Conservation (phyloP, 92 coral and sea anemone genomes). For the Phymanthus crucifer region DNA sequence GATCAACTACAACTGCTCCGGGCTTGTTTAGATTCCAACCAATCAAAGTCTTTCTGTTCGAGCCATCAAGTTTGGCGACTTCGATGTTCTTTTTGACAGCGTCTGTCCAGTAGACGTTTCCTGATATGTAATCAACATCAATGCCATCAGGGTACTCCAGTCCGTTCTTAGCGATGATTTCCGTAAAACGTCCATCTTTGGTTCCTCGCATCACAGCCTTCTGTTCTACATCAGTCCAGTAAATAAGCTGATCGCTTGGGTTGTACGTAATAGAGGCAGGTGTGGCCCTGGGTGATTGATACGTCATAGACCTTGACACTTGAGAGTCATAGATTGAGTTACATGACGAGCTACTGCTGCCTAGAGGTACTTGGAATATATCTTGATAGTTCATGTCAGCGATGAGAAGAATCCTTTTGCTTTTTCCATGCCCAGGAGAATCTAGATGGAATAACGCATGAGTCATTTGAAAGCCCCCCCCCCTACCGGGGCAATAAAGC, state of each 20-base stretch:
- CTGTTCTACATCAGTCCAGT: slow-evolving; percentile 33
- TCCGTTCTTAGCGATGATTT: slow-evolving; percentile 24
- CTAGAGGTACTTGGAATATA: slow-evolving; percentile 31
- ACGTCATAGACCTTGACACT: not conserved
- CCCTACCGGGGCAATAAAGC: too few species aligned
- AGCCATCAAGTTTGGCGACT: slow-evolving; percentile 33
- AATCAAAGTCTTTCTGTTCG: slow-evolving; percentile 29
- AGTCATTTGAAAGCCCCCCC: too few species aligned
- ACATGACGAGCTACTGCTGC: not conserved
- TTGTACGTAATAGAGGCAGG: slow-evolving; percentile 33
- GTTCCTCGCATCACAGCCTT: slow-evolving; percentile 34
- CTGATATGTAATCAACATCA: slow-evolving; percentile 40
- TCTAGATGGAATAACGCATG: not conserved
- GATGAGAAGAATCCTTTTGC: slow-evolving; percentile 22
- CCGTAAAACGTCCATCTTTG: slow-evolving; percentile 4
- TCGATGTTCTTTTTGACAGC: slow-evolving; percentile 24
- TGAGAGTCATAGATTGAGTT: slow-evolving; percentile 20
- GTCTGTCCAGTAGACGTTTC: slow-evolving; percentile 48
- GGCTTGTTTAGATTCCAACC: slow-evolving; percentile 43
- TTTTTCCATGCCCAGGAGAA: not conserved
- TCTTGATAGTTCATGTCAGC: slow-evolving; percentile 40
- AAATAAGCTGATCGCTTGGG: slow-evolving; percentile 34
- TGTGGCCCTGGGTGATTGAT: not conserved
- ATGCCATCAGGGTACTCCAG: slow-evolving; percentile 36
- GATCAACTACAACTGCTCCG: slow-evolving; percentile 53